These are phyloP conservation scores for Australoheros scitulus DNA, from an alignment of 2,113 vertebrate genomes.

Conservation along the genomic window DNA sequence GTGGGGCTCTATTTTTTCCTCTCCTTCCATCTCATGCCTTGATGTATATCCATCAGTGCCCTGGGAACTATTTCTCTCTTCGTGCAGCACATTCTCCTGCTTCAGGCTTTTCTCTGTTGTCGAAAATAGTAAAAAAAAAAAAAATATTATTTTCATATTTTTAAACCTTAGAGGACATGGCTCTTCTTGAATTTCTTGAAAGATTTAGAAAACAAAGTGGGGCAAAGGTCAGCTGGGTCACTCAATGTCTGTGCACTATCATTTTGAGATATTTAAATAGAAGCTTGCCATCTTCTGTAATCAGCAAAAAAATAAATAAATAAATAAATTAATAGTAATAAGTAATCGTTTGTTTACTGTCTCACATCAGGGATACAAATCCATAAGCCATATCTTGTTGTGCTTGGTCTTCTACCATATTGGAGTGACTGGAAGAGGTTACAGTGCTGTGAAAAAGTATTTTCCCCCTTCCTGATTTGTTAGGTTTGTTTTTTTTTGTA, in stretches of 20 bases:
- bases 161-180: neutral
- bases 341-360: neutral
- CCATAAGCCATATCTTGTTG: too few species aligned
- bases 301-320: neutral
- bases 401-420: too few species aligned
- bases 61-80: constrained; percentile 49
- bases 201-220: neutral
- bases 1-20: constrained; percentile 5
- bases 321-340: accelerated
- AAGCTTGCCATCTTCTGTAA: neutral
- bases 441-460: too few species aligned
- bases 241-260: neutral
- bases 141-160: neutral
- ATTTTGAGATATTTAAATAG: too few species aligned
- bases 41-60: constrained; percentile 19
- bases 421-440: too few species aligned
- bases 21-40: constrained; percentile 13
- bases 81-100: constrained; percentile 60
- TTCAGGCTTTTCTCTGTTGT: constrained; percentile 65
- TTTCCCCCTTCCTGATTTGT: too few species aligned
- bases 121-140: neutral
- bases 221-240: neutral
- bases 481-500: too few species aligned
- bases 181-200: neutral
- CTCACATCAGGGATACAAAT: too few species aligned